A percentile compares a stretch with the other conserved stretches of the same genome.
phyloP scores from a whole-genome alignment of 2,888 invertebrate genomes.

The Synanthedon tipuliformis region DNA sequence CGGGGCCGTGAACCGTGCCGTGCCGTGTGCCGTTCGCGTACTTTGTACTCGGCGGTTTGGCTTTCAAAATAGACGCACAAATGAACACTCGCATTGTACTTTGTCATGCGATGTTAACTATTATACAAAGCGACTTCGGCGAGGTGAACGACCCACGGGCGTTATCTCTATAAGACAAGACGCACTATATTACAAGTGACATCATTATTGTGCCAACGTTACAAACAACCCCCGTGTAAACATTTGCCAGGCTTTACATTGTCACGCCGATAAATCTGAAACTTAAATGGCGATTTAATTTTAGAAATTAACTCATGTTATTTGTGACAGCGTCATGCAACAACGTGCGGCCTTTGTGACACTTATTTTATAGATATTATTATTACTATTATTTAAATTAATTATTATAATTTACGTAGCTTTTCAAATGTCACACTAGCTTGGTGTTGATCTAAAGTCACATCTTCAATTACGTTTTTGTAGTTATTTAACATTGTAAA shows the following conservation, averaged over 20 bases:
- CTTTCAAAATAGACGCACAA: conserved; percentile 41
- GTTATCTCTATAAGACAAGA: conserved; percentile 52
- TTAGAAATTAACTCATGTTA: too few species aligned
- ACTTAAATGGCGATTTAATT: too few species aligned
- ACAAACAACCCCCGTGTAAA: conserved; percentile 9
- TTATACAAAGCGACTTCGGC: conserved; percentile 29
- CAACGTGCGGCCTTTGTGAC: too few species aligned
- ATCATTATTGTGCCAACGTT: conserved; percentile 48
- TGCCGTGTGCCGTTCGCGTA: conserved; percentile 17
- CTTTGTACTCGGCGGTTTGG: conserved; percentile 29
- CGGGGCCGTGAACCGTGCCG: conserved; percentile 30
- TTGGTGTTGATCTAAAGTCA: too few species aligned
- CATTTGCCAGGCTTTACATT: not conserved
- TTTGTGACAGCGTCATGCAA: too few species aligned
- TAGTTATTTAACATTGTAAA: too few species aligned
- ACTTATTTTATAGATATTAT: too few species aligned
- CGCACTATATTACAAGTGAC: conserved; percentile 56
- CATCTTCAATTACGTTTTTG: too few species aligned
- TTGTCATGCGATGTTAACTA: conserved; percentile 41
- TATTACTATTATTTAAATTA: too few species aligned
- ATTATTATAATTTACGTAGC: too few species aligned
- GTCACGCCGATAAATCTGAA: not conserved
- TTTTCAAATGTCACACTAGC: too few species aligned
- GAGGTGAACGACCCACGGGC: conserved; percentile 48
- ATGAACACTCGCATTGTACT: conserved; percentile 37